Base-by-base conservation (phyloP, 2,888 invertebrate genomes). In the Unio pictorum region DNA sequence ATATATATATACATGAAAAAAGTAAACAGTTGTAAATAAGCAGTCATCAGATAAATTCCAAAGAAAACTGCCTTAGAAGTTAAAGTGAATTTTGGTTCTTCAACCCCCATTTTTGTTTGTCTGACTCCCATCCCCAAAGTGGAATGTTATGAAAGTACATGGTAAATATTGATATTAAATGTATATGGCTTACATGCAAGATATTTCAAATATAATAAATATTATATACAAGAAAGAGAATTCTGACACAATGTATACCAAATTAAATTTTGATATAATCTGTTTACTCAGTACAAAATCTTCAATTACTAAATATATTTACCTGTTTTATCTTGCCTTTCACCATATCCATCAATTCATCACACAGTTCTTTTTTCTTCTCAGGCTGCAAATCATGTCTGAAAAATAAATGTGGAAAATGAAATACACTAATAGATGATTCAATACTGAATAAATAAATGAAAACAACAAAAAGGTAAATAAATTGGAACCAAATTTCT, bases 261-360 rank as follows among this genome's bases (percentile, higher is more conserved):
- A 58, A 11, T 23, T 26, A 11, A 58, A 58, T 58, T 1, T 23
- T 1, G n/a, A 23, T 58, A 15, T 58, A 11, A 26, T 59, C 18
- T 15, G 23, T 26, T 55, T 11, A 62, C 11, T 20, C 6, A 26
- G 34, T 15, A 62, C 18, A 28, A 20, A 5, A 3, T 20, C 18
- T 15, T 62, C 23, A n/a, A 20, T 34, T 30, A n/a, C 30, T 17
- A 45, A 45, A 23, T 15, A 18, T 69, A n/a, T 69, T 62, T 79
- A 88, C 88, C 83, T 89, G 86, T 67, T 87, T 85, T 60, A 89
- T 87, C 65, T 91, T 90, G 23, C 91, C 91, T 76, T 88, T 83
- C 18, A 91, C 87, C 69, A 90, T 80, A 34, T 71, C 72, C 68
- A 83, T 83, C 66, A 90, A 76, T 67, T 88, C 86, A 69, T 78